Percentiles rank a stretch among this genome's conserved stretches.
Evolutionary conservation across 2,113 vertebrate genomes (phyloP).

Genomic region (Hippoglossus stenolepis): DNA sequence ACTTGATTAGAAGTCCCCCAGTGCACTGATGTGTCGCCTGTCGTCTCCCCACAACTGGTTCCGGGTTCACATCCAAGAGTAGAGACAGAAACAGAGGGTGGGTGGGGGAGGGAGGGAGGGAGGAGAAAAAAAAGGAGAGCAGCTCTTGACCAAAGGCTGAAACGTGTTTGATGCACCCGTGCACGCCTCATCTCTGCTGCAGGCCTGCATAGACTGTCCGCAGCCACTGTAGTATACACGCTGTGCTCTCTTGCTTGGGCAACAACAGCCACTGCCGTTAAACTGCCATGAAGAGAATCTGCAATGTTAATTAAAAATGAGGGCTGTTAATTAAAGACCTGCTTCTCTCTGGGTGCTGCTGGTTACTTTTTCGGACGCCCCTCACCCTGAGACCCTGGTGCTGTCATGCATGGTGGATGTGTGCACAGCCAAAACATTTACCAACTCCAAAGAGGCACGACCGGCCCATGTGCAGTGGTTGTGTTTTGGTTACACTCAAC

Average conservation of each 20-base stretch:
- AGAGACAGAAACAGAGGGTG: slow-evolving; percentile 16
- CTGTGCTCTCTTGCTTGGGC: background rate
- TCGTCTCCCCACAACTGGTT: slow-evolving; percentile 22
- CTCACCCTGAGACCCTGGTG: background rate
- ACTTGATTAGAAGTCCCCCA: slow-evolving; percentile 66
- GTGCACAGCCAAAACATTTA: background rate
- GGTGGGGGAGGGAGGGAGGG: background rate
- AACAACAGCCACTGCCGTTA: background rate
- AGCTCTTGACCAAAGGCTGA: slow-evolving; percentile 9
- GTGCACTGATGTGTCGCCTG: slow-evolving; percentile 22
- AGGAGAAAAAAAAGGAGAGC: background rate
- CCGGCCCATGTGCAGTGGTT: too few species aligned
- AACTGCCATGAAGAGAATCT: too few species aligned
- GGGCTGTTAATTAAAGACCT: background rate
- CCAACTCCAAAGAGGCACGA: background rate
- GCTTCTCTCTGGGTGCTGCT: background rate
- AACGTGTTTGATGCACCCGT: slow-evolving; percentile 24
- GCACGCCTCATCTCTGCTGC: slow-evolving; percentile 19
- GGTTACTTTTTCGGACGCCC: background rate
- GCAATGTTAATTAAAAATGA: background rate
- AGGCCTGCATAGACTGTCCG: background rate
- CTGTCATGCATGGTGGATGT: background rate
- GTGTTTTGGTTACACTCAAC: background rate
- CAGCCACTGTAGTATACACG: background rate
- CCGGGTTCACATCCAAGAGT: slow-evolving; percentile 24